Base-by-base conservation (phyloP, 2,797 vertebrate species). In the Muraenolepis orangiensis region DNA sequence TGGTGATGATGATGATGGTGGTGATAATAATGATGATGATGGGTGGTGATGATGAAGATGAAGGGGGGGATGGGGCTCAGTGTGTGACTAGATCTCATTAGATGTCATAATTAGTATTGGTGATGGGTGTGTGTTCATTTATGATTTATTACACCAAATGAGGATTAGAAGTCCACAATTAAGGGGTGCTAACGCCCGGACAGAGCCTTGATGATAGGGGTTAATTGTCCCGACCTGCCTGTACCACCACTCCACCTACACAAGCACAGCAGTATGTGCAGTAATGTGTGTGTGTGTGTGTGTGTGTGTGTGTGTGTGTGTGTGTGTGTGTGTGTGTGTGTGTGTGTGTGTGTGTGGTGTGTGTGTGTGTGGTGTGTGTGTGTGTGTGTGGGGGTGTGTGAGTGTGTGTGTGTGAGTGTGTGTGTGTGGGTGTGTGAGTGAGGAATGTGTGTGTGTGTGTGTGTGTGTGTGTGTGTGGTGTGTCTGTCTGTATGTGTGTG, bases 111-210 rank as follows among this genome's bases (percentile, higher is more conserved):
- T 81, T 83, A 80, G 81, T 82, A 81, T 77, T 77, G 70, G 40
- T 31, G 80, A 79, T 78, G 76, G 78, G 71, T 82, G 69, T 87
- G 46, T 20, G n/a, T 34, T 87, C 85, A 86, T 72, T 81, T 80
- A 80, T 90, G 88, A 90, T 91, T 91, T 88, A 90, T 92, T 90
- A 87, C 79, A 86, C 74, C 82, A 84, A 91, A 87, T 85, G 77
- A 82, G 78, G 86, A 91, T 91, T 88, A 90, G 87, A 80, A 81
- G 76, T 80, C 46, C 78, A 84, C 89, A 88, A 91, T 92, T 92
- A 91, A 84, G 81, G 80, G 77, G 81, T 81, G 85, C 92, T 90
- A 89, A 86, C 82, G 81, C 70, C 12, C 79, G 42, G 74, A 70
- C 26, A 12, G n/a, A 76, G 82, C 74, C 72, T 71, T 88, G 86